A percentile compares a stretch with the other conserved stretches of the same genome.
Evolutionary conservation across 1,140 invertebrate species (phyloP).

Genomic region (Drosophila fuyamai): DNA sequence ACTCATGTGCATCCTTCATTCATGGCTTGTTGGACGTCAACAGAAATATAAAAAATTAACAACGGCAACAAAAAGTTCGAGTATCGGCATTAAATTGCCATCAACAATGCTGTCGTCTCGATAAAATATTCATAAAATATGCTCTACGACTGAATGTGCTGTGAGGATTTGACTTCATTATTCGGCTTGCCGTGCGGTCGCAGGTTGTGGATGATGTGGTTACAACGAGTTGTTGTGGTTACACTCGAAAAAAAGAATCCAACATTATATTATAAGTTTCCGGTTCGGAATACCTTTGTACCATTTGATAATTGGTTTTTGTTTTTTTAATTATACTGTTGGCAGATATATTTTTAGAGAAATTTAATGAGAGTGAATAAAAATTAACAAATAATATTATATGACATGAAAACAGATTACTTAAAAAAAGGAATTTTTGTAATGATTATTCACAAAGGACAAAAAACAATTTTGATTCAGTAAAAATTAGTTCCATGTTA

Average conservation of each 20-base stretch:
- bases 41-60: constrained; percentile 28
- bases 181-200: constrained; percentile 42
- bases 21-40: constrained; percentile 38
- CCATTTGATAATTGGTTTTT: too few relatives aligned
- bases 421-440: too few relatives aligned
- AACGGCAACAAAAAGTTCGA: constrained; percentile 17
- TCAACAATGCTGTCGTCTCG: constrained; percentile 12
- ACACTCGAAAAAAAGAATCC: constrained; percentile 6
- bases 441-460: too few relatives aligned
- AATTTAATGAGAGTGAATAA: not conserved
- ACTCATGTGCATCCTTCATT: constrained; percentile 28
- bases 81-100: constrained; percentile 28
- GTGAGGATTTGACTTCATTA: constrained; percentile 59
- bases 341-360: too few relatives aligned
- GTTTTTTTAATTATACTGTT: not conserved
- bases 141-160: constrained; percentile 17
- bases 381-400: too few relatives aligned
- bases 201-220: constrained; percentile 39
- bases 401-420: too few relatives aligned
- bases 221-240: constrained; percentile 8
- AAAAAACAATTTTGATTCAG: too few relatives aligned
- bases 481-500: too few relatives aligned
- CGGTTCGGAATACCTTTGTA: too few relatives aligned
- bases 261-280: too few relatives aligned
- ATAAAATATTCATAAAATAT: constrained; percentile 57